Percentiles rank a stretch among this genome's conserved stretches.
Conservation (phyloP, 2,113 vertebrate species). For the Crypturellus undulatus region DNA sequence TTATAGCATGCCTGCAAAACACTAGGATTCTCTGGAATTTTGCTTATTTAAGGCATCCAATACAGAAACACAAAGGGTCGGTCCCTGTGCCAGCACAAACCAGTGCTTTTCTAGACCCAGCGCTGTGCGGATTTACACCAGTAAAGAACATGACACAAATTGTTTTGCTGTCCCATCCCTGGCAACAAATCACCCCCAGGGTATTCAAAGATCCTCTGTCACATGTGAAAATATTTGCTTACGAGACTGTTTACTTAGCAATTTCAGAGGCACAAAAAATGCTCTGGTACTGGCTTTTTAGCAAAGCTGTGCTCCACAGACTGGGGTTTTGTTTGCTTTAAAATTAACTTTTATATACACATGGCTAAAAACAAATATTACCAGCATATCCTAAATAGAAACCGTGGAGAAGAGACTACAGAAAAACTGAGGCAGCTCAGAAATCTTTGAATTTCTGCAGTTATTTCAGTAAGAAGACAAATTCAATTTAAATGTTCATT, state of each 20-base stretch:
- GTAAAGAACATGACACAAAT: background rate
- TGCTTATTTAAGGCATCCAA: background rate
- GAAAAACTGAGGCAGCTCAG: background rate
- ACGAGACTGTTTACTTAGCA: background rate
- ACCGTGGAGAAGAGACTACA: background rate
- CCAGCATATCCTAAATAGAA: background rate
- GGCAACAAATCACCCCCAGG: background rate
- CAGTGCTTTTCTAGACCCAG: background rate
- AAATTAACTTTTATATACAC: background rate
- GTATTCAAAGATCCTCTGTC: background rate
- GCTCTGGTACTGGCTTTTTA: background rate
- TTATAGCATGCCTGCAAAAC: background rate
- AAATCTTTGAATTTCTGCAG: background rate
- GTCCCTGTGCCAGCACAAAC: background rate
- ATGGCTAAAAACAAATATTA: background rate
- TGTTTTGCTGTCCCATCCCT: background rate
- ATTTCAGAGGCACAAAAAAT: background rate
- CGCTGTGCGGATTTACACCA: background rate
- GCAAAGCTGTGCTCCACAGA: background rate
- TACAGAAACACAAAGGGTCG: background rate
- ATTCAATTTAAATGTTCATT: conserved; percentile 9
- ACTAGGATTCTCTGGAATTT: background rate
- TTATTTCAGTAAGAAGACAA: conserved; percentile 12
- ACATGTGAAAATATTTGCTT: background rate
- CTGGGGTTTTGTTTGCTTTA: background rate